Evolutionary conservation across 1,140 invertebrate genomes (phyloP), one percentile per base, ranked within the genome.

Genomic region (Steinernema feltiae): DNA sequence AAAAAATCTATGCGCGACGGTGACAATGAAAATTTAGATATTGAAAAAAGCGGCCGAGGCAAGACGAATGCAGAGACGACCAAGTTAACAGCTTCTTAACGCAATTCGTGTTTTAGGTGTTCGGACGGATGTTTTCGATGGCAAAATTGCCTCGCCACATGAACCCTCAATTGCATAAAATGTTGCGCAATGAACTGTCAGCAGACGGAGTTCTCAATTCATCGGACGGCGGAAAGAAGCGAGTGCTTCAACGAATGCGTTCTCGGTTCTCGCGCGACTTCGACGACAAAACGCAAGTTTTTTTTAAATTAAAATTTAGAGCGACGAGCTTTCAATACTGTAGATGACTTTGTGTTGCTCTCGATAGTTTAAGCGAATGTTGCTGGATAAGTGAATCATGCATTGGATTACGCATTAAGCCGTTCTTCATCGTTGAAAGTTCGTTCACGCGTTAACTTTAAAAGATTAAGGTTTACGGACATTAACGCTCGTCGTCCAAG

Each of bases 401-500:
- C n/a, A n/a, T n/a, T n/a, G n/a, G n/a, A n/a, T n/a, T n/a, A n/a
- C n/a, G n/a, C n/a, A n/a, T n/a, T n/a, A n/a, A n/a, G n/a, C n/a
- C n/a, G n/a, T n/a, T n/a, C n/a, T n/a, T n/a, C n/a, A n/a, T n/a
- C n/a, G n/a, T n/a, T n/a, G n/a, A n/a, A n/a, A n/a, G n/a, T n/a
- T n/a, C n/a, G n/a, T n/a, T 41, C 35, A 41, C 7, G 35, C 7
- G 35, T 18, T 7, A 41, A 41, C 35, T 73, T 92, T 92, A 79
- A 88, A 92, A 70, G 92, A 21, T 93, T 92, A 84, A 92, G 92
- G 7, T 92, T 93, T 1, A 92, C 93, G 1, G 92, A 92, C 1
- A 92, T 92, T 1, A 93, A 93, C 84, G 92, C 92, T 0, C 87
- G 92, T 41, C 88, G 92, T 53, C 92, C 93, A 2, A 93, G 92